phyloP scores from a whole-genome alignment of 2,797 vertebrate genomes.

The Chloroceryle inda region DNA sequence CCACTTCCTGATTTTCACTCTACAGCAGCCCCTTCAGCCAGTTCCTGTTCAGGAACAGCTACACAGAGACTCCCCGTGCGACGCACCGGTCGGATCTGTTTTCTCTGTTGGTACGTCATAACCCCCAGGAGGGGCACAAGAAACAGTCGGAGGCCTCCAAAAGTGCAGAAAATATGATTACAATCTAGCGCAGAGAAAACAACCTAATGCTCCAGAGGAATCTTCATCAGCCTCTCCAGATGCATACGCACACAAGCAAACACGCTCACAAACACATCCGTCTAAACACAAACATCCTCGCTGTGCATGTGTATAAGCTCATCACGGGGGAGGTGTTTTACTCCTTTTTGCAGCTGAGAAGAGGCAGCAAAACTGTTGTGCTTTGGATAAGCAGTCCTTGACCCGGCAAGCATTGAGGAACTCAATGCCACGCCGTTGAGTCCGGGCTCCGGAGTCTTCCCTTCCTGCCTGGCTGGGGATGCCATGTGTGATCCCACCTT shows the following conservation, averaged over 20 bases:
- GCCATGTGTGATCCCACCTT: background rate
- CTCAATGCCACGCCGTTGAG: background rate
- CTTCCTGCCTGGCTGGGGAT: background rate
- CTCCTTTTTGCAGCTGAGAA: background rate
- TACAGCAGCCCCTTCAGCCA: background rate
- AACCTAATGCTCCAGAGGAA: background rate
- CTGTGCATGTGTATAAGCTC: background rate
- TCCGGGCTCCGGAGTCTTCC: rapidly evolving
- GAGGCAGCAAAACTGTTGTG: background rate
- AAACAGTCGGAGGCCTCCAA: background rate
- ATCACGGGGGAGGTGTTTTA: background rate
- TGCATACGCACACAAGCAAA: background rate
- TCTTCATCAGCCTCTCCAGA: constrained; percentile 22
- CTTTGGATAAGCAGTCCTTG: background rate
- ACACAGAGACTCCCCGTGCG: rapidly evolving
- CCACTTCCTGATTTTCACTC: background rate
- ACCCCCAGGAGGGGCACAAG: background rate
- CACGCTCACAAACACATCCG: background rate
- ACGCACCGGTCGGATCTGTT: rapidly evolving
- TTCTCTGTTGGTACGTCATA: background rate
- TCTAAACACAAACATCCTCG: background rate
- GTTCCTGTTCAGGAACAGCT: background rate
- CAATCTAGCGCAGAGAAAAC: constrained; percentile 17
- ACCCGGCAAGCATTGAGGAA: background rate
- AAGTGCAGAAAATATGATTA: constrained; percentile 16